These are phyloP conservation scores for Peromyscus melanophrys DNA, from an alignment of 2,797 vertebrate species.

Conservation along the genomic window DNA sequence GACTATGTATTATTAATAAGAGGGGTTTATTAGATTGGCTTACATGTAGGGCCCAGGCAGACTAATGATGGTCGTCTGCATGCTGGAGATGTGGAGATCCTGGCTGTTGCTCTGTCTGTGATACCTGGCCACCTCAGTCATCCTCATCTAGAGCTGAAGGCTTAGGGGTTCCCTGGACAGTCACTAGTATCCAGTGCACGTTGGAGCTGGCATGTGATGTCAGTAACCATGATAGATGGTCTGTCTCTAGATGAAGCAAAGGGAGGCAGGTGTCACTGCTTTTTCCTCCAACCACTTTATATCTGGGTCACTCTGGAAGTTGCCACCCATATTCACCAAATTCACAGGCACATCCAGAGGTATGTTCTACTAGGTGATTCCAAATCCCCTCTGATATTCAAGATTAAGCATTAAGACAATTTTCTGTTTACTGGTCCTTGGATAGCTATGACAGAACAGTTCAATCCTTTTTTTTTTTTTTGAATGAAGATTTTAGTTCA, in stretches of 20 bases:
- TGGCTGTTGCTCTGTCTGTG: neutral
- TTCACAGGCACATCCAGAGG: neutral
- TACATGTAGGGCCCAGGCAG: neutral
- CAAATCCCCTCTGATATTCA: neutral
- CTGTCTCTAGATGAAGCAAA: neutral
- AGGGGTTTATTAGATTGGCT: too few relatives aligned
- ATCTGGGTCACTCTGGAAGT: neutral
- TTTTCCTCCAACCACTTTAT: neutral
- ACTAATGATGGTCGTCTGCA: neutral
- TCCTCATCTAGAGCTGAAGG: neutral
- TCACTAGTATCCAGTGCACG: neutral
- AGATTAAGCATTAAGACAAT: constrained; percentile 47
- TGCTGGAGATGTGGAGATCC: neutral
- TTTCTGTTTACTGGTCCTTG: constrained; percentile 90
- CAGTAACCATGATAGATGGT: neutral
- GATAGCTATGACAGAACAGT: constrained; percentile 77
- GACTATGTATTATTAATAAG: neutral
- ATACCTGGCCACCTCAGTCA: neutral
- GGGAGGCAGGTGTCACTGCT: neutral
- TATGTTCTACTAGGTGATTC: neutral
- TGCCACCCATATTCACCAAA: neutral
- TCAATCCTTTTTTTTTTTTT: constrained; percentile 71
- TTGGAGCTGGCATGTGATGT: neutral
- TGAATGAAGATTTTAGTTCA: constrained; percentile 90
- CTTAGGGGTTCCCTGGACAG: neutral